Evolutionary conservation across 1,140 invertebrate genomes (phyloP).

Genomic region (Trinorchestia longiramus): DNA sequence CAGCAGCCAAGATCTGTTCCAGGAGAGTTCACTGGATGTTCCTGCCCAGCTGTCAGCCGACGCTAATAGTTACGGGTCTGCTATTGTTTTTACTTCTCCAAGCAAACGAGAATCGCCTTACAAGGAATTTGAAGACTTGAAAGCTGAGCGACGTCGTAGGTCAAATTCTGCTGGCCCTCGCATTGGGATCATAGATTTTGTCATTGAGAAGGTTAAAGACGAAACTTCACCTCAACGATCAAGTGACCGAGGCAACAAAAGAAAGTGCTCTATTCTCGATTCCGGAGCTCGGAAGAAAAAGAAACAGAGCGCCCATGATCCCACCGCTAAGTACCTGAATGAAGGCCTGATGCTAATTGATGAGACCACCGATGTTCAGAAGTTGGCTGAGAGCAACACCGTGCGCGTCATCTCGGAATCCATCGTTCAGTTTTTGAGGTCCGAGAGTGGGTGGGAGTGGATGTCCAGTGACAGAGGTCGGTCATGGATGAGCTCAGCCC

Average conservation of each 20-base stretch:
- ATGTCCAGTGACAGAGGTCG: conserved; percentile 25
- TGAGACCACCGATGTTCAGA: neutral
- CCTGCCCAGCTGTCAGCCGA: neutral
- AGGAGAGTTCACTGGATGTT: neutral
- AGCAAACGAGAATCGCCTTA: neutral
- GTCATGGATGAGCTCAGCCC: neutral
- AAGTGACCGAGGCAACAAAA: neutral
- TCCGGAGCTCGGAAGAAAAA: neutral
- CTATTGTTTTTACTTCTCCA: neutral
- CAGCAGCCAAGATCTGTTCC: conserved; percentile 12
- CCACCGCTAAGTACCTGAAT: neutral
- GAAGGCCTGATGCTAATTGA: neutral
- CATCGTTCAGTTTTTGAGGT: neutral
- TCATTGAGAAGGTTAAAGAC: neutral
- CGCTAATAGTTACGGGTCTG: neutral
- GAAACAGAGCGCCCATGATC: neutral
- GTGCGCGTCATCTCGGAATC: neutral
- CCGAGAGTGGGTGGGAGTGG: neutral
- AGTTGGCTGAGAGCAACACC: neutral
- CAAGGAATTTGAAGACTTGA: neutral
- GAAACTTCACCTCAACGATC: neutral
- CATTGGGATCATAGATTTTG: neutral
- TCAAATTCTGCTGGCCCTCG: neutral
- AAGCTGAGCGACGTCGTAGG: neutral
- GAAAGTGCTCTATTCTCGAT: neutral